phyloP scores from a whole-genome alignment of 2,888 invertebrate species.

The Drosophila subsilvestris region DNA sequence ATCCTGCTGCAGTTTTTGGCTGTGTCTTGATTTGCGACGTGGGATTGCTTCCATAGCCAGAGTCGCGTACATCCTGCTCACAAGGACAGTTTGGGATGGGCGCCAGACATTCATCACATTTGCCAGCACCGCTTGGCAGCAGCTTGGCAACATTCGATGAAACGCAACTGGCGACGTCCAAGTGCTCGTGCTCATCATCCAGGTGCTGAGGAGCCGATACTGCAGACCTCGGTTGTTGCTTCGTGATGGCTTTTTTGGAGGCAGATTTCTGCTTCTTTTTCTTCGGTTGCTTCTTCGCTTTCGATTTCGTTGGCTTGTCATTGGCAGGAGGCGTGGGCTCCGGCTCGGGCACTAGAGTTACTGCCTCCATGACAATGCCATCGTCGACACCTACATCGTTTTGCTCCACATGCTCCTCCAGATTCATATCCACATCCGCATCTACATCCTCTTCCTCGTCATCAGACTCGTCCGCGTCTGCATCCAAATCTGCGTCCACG shows the following conservation, averaged over 20 bases:
- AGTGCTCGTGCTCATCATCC: conserved; percentile 45
- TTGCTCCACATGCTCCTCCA: conserved; percentile 14
- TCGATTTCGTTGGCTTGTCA: conserved; percentile 67
- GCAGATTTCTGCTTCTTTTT: conserved; percentile 74
- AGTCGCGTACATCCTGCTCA: conserved; percentile 87
- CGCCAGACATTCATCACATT: conserved; percentile 79
- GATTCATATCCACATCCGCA: conserved; percentile 38
- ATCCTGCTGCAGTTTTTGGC: not conserved
- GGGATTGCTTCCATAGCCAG: conserved; percentile 93
- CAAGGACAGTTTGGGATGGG: conserved; percentile 84
- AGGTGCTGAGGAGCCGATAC: conserved; percentile 8
- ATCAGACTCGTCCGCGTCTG: conserved; percentile 67
- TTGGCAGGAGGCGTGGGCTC: conserved; percentile 37
- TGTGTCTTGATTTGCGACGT: conserved; percentile 85
- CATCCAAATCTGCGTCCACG: conserved; percentile 30
- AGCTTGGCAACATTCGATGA: conserved; percentile 47
- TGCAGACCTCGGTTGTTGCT: conserved; percentile 4
- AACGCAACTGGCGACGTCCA: conserved; percentile 41
- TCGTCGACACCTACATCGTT: conserved; percentile 62
- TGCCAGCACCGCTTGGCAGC: conserved; percentile 36
- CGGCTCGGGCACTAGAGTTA: conserved; percentile 39
- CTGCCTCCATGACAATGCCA: conserved; percentile 62
- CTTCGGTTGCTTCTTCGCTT: conserved; percentile 75
- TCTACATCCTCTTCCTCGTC: conserved; percentile 64
- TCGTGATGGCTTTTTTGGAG: conserved; percentile 47